These are phyloP conservation scores for Porites divaricata DNA, from an alignment of 92 coral and sea anemone genomes.

Conservation along the genomic window DNA sequence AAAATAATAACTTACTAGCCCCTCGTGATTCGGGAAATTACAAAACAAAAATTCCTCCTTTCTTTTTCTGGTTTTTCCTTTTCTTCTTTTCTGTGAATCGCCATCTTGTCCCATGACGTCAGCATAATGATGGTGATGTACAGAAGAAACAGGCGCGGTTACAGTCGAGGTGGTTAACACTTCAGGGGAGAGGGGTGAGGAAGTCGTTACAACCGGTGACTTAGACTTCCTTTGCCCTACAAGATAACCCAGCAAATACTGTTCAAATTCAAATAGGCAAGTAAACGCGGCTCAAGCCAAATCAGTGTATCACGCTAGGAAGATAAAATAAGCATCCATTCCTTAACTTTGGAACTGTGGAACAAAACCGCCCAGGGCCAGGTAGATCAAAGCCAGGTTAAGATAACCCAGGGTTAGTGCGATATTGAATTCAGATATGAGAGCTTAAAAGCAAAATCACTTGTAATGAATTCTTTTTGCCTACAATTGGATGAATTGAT, in stretches of 20 bases:
- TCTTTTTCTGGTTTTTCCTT: conserved; percentile 43
- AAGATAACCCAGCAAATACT: not conserved
- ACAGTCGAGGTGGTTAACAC: conserved; percentile 65
- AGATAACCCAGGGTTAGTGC: too few species aligned
- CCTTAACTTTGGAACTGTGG: too few species aligned
- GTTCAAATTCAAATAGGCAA: not conserved
- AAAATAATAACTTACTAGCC: conserved; percentile 65
- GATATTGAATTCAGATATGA: too few species aligned
- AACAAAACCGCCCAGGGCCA: too few species aligned
- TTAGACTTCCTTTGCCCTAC: conserved; percentile 16
- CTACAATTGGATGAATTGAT: too few species aligned
- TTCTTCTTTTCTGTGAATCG: conserved; percentile 52
- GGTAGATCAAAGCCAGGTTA: too few species aligned
- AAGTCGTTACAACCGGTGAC: conserved; percentile 2
- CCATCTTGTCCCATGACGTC: conserved; percentile 56
- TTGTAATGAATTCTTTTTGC: too few species aligned
- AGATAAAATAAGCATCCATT: too few species aligned
- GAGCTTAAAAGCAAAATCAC: too few species aligned
- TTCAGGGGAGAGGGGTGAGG: conserved; percentile 57
- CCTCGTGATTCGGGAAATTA: conserved; percentile 89
- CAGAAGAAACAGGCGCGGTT: conserved; percentile 56
- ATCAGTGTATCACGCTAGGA: too few species aligned
- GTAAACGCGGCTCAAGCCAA: too few species aligned
- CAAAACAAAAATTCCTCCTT: conserved; percentile 71
- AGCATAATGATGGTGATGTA: conserved; percentile 86